phyloP scores from a whole-genome alignment of 2,888 invertebrate species.

The Hyalella azteca region DNA sequence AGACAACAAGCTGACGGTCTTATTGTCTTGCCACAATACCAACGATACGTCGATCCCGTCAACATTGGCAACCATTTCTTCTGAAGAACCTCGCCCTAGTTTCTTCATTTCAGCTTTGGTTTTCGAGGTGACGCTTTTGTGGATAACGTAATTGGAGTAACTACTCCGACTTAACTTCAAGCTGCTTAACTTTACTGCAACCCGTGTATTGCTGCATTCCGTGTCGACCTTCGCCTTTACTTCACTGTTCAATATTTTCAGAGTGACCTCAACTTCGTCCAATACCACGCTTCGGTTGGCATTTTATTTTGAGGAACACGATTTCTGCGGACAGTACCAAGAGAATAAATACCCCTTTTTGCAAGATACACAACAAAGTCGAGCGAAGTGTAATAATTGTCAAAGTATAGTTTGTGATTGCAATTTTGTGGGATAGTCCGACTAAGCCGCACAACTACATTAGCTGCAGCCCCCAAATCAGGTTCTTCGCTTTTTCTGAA shows the following conservation, averaged over 20 bases:
- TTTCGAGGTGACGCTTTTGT: too few relatives aligned
- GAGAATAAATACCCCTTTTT: background rate
- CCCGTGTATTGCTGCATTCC: too few relatives aligned
- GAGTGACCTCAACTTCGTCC: too few relatives aligned
- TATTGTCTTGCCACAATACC: background rate
- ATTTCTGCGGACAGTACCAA: background rate
- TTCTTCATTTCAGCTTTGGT: background rate
- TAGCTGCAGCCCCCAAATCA: background rate
- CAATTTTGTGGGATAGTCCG: background rate
- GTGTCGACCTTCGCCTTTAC: too few relatives aligned
- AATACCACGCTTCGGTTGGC: too few relatives aligned
- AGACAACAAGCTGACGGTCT: background rate
- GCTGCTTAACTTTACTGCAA: too few relatives aligned
- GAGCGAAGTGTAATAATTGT: background rate
- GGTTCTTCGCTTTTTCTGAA: background rate
- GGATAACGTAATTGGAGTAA: too few relatives aligned
- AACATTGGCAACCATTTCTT: background rate
- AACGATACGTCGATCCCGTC: background rate
- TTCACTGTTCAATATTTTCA: too few relatives aligned
- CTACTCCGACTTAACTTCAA: too few relatives aligned
- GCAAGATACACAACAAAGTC: background rate
- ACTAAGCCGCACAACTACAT: background rate
- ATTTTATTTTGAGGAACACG: background rate
- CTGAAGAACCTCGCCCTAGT: background rate
- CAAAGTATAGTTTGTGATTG: background rate